These are phyloP conservation scores for Dicranocentrus wangi DNA, from an alignment of 2,888 invertebrate genomes.

Conservation along the genomic window DNA sequence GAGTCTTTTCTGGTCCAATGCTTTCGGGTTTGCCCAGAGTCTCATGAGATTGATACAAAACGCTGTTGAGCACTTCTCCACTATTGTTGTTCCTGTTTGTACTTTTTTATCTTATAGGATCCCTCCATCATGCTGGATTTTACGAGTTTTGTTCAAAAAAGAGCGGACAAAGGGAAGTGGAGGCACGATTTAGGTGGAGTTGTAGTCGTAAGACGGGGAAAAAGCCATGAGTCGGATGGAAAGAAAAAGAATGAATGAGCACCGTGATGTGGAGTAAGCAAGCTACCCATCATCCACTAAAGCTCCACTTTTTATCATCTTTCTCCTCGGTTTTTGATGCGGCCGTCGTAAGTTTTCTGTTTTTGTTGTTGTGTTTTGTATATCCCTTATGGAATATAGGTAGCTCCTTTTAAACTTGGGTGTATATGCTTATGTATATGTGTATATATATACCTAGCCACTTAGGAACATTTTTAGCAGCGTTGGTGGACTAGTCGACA, in stretches of 20 bases:
- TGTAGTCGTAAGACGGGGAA: background rate
- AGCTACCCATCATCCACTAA: slow-evolving; percentile 48
- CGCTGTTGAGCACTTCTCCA: background rate
- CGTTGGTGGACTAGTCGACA: no score
- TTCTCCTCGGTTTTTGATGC: background rate
- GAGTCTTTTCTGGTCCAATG: slow-evolving; percentile 15
- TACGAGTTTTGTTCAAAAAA: slow-evolving; percentile 10
- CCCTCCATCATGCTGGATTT: slow-evolving; percentile 21
- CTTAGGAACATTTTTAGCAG: no score
- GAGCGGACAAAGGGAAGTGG: slow-evolving; percentile 9
- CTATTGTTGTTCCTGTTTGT: background rate
- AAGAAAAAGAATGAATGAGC: slow-evolving; percentile 43
- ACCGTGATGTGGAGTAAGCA: slow-evolving; percentile 32
- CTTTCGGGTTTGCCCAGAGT: slow-evolving; percentile 2
- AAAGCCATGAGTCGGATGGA: slow-evolving; percentile 14
- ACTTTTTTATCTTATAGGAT: slow-evolving; percentile 6
- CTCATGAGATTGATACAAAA: slow-evolving; percentile 24
- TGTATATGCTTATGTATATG: no score
- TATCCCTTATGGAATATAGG: no score
- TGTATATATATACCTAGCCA: no score
- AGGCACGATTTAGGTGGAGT: background rate
- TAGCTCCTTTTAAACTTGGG: no score
- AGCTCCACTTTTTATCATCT: slow-evolving; percentile 44
- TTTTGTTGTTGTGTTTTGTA: no score
- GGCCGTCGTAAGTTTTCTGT: slow-evolving; percentile 3